Percentiles rank a stretch among this genome's conserved stretches.
These are phyloP conservation scores for Eospalax fontanierii DNA, from an alignment of 2,797 vertebrate genomes.

Conservation along the genomic window DNA sequence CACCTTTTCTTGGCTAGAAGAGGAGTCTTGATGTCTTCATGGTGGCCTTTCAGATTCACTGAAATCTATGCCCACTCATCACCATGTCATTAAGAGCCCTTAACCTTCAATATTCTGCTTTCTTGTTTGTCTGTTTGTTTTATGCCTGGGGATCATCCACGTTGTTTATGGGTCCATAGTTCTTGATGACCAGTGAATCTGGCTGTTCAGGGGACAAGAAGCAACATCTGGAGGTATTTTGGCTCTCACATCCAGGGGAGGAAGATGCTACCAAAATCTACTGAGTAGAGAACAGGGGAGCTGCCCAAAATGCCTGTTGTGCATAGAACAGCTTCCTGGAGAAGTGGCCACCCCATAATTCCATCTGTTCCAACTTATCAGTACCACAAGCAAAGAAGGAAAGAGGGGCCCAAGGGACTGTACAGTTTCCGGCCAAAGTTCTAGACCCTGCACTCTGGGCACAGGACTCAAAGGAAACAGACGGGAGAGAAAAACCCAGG, in stretches of 20 bases:
- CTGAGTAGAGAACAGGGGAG: neutral
- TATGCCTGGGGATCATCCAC: neutral
- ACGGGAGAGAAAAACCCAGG: neutral
- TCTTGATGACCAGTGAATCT: neutral
- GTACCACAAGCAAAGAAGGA: neutral
- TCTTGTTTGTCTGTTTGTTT: conserved; percentile 42
- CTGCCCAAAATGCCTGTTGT: too few relatives aligned
- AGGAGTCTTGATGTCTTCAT: too few relatives aligned
- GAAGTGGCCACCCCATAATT: neutral
- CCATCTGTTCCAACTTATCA: neutral
- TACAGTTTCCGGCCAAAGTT: neutral
- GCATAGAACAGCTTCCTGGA: too few relatives aligned
- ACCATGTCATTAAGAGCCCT: neutral
- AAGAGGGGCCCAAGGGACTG: neutral
- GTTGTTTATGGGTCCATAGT: neutral
- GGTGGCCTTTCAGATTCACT: neutral
- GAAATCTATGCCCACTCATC: too few relatives aligned
- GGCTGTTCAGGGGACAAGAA: neutral
- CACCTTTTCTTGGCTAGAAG: neutral
- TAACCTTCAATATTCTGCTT: neutral
- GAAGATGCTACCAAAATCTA: neutral
- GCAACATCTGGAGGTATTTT: neutral
- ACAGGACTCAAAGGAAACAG: neutral
- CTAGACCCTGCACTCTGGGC: neutral
- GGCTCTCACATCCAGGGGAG: neutral